phyloP scores from a whole-genome alignment of 2,113 vertebrate genomes.

The Planiliza haematocheilus region DNA sequence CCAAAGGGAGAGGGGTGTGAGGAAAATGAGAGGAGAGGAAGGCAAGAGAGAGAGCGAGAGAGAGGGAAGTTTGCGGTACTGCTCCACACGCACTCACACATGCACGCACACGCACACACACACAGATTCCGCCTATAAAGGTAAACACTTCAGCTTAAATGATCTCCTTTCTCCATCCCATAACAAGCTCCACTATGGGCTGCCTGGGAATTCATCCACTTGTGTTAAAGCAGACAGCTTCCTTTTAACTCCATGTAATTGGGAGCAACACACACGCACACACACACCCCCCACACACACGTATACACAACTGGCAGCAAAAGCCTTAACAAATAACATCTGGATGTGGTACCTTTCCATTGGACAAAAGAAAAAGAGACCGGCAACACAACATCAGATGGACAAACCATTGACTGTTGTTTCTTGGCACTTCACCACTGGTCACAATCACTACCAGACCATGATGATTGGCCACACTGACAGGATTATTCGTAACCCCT shows the following conservation, averaged over 20 bases:
- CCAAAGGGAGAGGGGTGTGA: constrained; percentile 14
- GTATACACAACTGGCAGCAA: constrained; percentile 61
- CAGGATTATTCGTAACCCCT: constrained; percentile 33
- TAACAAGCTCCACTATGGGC: constrained; percentile 59
- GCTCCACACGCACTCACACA: constrained; percentile 12
- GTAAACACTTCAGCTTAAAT: constrained; percentile 69
- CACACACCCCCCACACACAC: constrained; percentile 24
- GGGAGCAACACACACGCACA: constrained; percentile 36
- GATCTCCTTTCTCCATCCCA: constrained; percentile 51
- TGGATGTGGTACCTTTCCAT: constrained; percentile 71
- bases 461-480: constrained; percentile 59
- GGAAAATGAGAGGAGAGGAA: neutral
- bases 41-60: neutral
- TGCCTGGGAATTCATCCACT: constrained; percentile 72
- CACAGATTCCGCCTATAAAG: constrained; percentile 54
- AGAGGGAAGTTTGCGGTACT: constrained; percentile 28
- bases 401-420: constrained; percentile 57
- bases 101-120: constrained; percentile 29
- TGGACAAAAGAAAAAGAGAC: constrained; percentile 67
- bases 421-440: constrained; percentile 69
- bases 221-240: constrained; percentile 73
- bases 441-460: constrained; percentile 74
- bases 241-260: constrained; percentile 68
- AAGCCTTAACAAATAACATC: constrained; percentile 78
- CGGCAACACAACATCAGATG: constrained; percentile 66